Evolutionary conservation across 2,888 invertebrate species (phyloP).

Genomic region (Polyommatus iphigenia): DNA sequence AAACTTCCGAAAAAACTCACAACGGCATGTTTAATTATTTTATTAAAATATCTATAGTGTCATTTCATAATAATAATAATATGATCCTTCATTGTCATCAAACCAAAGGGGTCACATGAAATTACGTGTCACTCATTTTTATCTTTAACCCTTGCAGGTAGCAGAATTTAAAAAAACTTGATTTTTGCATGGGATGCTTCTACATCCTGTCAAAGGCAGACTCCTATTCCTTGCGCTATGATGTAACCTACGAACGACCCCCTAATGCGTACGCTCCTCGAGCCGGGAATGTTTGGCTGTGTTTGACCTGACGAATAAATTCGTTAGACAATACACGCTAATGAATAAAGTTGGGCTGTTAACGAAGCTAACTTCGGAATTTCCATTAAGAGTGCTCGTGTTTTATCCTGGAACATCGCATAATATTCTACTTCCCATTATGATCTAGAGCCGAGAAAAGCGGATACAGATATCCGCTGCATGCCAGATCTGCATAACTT

Average conservation of each 20-base stretch:
- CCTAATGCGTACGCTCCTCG: constrained; percentile 38
- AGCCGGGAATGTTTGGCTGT: constrained; percentile 57
- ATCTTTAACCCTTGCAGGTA: no score
- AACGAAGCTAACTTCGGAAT: constrained; percentile 71
- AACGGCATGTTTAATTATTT: no score
- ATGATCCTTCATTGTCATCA: no score
- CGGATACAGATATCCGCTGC: background rate
- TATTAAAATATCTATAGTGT: no score
- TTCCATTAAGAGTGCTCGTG: constrained; percentile 60
- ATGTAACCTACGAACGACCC: background rate
- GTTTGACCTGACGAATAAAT: constrained; percentile 72
- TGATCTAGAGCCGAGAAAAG: constrained; percentile 7
- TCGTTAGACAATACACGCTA: constrained; percentile 75
- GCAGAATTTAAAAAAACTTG: no score
- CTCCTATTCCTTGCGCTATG: background rate
- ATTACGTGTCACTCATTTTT: no score
- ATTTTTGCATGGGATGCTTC: no score
- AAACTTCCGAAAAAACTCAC: no score
- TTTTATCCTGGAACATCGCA: constrained; percentile 32
- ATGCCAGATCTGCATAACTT: background rate
- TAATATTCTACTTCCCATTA: constrained; percentile 32
- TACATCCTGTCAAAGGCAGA: no score
- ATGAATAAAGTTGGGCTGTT: constrained; percentile 78
- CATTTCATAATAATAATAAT: no score
- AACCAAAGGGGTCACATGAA: no score